Conservation (phyloP, 2,113 vertebrate species). For the Dermatemys mawii region DNA sequence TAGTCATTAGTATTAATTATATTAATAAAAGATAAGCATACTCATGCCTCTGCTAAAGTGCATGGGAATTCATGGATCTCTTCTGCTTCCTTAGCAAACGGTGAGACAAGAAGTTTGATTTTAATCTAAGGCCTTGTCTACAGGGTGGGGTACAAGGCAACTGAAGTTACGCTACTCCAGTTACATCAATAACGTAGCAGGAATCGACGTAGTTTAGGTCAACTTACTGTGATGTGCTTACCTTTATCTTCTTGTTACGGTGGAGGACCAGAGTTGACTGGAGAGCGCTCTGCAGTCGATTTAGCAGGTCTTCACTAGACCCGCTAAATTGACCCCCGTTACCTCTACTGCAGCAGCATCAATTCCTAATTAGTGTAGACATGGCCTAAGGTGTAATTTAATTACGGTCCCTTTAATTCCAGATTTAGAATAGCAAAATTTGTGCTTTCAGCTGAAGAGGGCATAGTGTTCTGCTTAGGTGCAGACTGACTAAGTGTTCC, state of each 20-base stretch:
- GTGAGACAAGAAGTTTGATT: neutral
- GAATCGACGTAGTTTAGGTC: no score
- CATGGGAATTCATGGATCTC: neutral
- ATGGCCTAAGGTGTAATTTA: neutral
- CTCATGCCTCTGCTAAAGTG: neutral
- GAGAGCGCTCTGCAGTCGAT: no score
- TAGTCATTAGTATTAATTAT: neutral
- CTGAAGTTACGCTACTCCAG: no score
- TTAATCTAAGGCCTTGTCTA: neutral
- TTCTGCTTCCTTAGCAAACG: neutral
- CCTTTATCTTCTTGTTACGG: no score
- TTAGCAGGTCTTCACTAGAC: no score
- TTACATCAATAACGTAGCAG: no score
- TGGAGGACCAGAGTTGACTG: no score
- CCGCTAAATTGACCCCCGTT: no score
- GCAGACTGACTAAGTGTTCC: accelerated
- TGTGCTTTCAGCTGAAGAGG: neutral
- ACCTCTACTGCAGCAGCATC: no score
- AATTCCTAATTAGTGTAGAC: no score
- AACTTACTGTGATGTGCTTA: no score
- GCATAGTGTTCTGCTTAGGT: neutral
- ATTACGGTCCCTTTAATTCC: neutral
- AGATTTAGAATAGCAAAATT: neutral
- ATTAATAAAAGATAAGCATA: neutral
- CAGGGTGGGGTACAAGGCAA: no score